These are phyloP conservation scores for Sciurus vulgaris DNA, from an alignment of 2,797 vertebrate species.

Conservation along the genomic window DNA sequence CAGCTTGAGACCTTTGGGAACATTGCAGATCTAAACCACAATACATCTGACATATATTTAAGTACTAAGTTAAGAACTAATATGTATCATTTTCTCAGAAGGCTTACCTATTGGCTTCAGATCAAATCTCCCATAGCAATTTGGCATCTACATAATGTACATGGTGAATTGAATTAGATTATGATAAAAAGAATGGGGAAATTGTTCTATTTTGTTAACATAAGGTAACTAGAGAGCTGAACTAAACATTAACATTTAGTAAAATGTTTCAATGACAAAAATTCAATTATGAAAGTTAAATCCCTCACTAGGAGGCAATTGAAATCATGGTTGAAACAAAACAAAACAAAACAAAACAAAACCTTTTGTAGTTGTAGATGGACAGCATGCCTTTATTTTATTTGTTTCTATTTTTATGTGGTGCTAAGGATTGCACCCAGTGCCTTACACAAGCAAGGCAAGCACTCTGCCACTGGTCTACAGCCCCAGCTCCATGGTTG, in stretches of 20 bases:
- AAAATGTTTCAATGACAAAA: conserved; percentile 34
- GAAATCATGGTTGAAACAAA: background rate
- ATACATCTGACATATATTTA: background rate
- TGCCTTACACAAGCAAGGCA: too few species aligned
- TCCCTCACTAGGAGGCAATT: conserved; percentile 19
- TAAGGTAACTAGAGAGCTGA: conserved; percentile 15
- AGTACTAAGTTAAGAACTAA: conserved; percentile 30
- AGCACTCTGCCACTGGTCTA: too few species aligned
- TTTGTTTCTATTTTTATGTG: too few species aligned
- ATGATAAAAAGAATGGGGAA: background rate
- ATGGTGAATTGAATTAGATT: conserved; percentile 3
- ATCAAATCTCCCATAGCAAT: background rate
- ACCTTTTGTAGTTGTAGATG: too few species aligned
- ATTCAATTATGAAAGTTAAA: background rate
- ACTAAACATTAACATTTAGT: conserved; percentile 13
- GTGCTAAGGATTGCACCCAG: too few species aligned
- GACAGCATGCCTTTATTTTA: too few species aligned
- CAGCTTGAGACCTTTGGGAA: too few species aligned
- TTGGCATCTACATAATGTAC: background rate
- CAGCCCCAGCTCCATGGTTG: too few species aligned
- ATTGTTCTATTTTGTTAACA: conserved; percentile 56
- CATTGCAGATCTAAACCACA: too few species aligned
- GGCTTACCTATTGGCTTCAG: background rate
- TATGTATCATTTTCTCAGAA: conserved; percentile 54
- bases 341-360: too few species aligned